A percentile compares a stretch with the other conserved stretches of the same genome.
These are phyloP conservation scores for Medauroidea extradentata DNA, from an alignment of 1,140 invertebrate genomes.

Conservation along the genomic window DNA sequence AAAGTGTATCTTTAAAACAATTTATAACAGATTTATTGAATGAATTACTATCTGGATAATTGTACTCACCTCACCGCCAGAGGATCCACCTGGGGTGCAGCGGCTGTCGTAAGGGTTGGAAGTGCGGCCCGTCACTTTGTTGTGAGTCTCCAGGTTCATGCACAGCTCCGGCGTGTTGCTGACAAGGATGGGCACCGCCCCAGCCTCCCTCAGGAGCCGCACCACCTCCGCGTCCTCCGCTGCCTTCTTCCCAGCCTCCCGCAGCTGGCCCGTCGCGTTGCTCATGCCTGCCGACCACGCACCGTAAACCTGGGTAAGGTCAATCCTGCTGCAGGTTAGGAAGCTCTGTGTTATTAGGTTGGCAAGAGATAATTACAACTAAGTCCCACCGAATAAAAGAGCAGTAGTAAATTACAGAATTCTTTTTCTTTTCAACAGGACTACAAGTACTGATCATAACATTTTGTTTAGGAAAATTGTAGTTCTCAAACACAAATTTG, in stretches of 20 bases:
- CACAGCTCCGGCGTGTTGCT: conserved; percentile 92
- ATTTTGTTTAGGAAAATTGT: no score
- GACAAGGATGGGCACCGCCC: conserved; percentile 82
- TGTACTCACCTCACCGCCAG: conserved; percentile 66
- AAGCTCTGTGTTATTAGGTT: no score
- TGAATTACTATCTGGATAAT: conserved; percentile 34
- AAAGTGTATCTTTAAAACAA: no score
- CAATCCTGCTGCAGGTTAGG: no score
- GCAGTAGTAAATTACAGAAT: no score
- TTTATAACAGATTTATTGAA: no score
- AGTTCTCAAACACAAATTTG: no score
- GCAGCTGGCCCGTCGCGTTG: conserved; percentile 57
- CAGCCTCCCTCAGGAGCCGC: conserved; percentile 59
- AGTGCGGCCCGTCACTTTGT: conserved; percentile 80
- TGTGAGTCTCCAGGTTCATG: conserved; percentile 84
- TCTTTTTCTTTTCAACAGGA: no score
- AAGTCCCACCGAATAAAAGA: no score
- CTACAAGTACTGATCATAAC: no score
- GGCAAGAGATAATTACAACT: no score
- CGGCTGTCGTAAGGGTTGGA: conserved; percentile 83
- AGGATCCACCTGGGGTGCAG: conserved; percentile 71
- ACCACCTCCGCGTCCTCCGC: conserved; percentile 68
- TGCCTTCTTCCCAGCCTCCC: conserved; percentile 54
- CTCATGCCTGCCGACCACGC: conserved; percentile 51
- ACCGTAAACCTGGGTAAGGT: no score